These are phyloP conservation scores for Lepidurus packardi DNA, from an alignment of 1,140 invertebrate genomes.

Conservation along the genomic window DNA sequence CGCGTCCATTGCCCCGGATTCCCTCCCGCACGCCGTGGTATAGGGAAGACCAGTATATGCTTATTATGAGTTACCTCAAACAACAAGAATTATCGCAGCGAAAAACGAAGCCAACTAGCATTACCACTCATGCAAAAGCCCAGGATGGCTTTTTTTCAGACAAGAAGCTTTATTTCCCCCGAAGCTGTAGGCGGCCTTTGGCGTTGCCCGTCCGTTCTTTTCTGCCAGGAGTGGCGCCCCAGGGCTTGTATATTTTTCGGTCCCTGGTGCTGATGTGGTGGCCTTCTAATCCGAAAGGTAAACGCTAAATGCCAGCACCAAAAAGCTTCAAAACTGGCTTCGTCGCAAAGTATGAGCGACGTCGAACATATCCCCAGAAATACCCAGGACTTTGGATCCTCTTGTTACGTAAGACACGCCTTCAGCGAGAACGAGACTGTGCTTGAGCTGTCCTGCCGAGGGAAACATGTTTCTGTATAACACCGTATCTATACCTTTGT, in stretches of 20 bases:
- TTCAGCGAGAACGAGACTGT: neutral
- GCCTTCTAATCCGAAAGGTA: neutral
- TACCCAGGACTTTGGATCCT: neutral
- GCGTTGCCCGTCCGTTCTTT: neutral
- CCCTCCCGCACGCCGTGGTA: neutral
- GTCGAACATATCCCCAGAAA: neutral
- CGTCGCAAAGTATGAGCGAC: neutral
- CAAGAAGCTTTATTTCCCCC: neutral
- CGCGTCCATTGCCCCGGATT: neutral
- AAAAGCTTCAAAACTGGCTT: neutral
- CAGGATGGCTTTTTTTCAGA: neutral
- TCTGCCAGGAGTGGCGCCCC: neutral
- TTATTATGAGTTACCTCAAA: neutral
- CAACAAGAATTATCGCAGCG: neutral
- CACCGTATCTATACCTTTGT: neutral
- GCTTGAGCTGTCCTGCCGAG: neutral
- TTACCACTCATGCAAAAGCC: neutral
- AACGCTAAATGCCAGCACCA: neutral
- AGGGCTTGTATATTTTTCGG: neutral
- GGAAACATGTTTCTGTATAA: neutral
- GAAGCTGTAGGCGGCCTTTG: constrained; percentile 5
- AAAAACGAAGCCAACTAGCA: neutral
- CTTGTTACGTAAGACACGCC: neutral
- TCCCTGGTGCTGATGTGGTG: neutral
- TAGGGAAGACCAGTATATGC: neutral